Base-by-base conservation (phyloP, 2,113 vertebrate genomes). In the Gallinago paraguaiae region DNA sequence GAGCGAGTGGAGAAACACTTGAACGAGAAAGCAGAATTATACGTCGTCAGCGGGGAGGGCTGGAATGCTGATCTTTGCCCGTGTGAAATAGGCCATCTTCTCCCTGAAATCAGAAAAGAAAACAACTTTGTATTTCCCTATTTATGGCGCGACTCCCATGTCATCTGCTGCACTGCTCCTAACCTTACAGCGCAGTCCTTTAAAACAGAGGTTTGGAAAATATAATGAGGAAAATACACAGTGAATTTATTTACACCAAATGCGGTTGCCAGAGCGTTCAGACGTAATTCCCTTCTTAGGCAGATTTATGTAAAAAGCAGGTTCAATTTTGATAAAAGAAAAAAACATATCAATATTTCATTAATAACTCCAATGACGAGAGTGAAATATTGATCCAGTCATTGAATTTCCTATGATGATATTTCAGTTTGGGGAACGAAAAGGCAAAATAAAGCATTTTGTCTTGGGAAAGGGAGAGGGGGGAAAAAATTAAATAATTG, bases 71-170 rank as follows among this genome's bases (percentile, higher is more conserved):
- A 99, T 98, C 97, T 98, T 99, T 6, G 98, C 98, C 95, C 98
- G 96, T 69, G 98, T 99, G 97, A 99, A 99, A 91, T 98, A 99
- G 17, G 98, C 98, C 14, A 99, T 99, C 98, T 98, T 99, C 98
- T 99, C 98, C 98, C 98, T 99, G 35, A 68, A 77, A 87, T 78
- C 5, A 43, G 50, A 37, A 68, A 64, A 43, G 48, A 88, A 86
- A 94, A 45, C 14, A 67, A 75, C 33, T 25, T 30, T 7, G 37
- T 68, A 67, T 70, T 93, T 84, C 71, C 30, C 50, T 71, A 48
- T 80, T 92, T 70, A 60, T 63, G 46, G 67, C 37, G 65, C 4
- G 37, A 51, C 31, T 92, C 39, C 43, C 41, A 16, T 41, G 30
- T 86, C 30, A 59, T 33, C 59, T 61, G 35, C 80, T 81, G 56